These are phyloP conservation scores for Ariopsis seemanni DNA, from an alignment of 2,113 vertebrate species.

Conservation along the genomic window DNA sequence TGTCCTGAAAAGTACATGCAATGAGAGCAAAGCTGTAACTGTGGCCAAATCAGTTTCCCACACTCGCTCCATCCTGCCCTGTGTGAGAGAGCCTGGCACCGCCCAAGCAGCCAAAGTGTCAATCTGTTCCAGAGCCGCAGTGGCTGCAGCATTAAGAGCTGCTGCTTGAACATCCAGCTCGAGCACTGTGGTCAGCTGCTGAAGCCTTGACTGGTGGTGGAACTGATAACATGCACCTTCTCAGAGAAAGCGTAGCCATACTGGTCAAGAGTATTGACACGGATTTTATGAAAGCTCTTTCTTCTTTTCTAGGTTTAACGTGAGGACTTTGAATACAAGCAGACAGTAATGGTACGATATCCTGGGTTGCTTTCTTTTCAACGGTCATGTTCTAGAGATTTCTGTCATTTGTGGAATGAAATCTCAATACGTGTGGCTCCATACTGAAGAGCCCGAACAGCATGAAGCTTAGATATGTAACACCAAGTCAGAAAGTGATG, in stretches of 20 bases:
- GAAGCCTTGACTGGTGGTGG: background rate
- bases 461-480: background rate
- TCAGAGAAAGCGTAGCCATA: background rate
- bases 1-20: conserved; percentile 25
- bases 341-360: background rate
- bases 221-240: background rate
- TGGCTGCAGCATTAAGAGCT: background rate
- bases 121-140: conserved; percentile 7
- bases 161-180: background rate
- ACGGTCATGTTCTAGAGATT: background rate
- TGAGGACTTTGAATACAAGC: background rate
- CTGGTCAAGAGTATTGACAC: background rate
- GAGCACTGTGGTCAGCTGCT: background rate
- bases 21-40: background rate
- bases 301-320: background rate
- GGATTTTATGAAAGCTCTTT: background rate
- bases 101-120: background rate
- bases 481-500: background rate
- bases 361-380: background rate
- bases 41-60: conserved; percentile 11
- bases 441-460: background rate
- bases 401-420: background rate
- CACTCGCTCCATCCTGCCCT: background rate
- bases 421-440: background rate
- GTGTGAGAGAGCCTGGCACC: background rate